Evolutionary conservation across 2,888 invertebrate species (phyloP), one percentile per base, ranked within the genome.

Genomic region (Andrena flavipes): DNA sequence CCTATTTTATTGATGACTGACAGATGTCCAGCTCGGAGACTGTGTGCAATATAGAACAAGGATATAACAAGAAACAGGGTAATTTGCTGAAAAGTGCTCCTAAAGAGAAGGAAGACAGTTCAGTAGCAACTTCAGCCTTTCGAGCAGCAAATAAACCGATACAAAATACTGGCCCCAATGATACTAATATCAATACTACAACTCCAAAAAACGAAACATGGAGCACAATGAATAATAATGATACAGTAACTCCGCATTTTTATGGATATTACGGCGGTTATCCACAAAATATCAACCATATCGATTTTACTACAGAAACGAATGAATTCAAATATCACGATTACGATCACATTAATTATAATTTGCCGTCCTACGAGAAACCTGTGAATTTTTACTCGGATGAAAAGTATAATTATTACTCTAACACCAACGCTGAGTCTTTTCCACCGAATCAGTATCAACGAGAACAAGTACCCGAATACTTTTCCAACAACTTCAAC

Each of bases 231-330:
- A 56, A 20, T 65, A 68, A 76, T 54, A 85, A 87, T 69, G 49
- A 7, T 23, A 86, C 84, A 1, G 67, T 26, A 1, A 74, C 74
- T 71, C 67, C 86, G 0, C 33, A 75, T 0, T 80, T 84, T 64
- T 35, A 79, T 42, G 92, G 91, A 5, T 93, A 93, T 63, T 93
- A 92, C 54, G 90, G 90, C 4, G 93, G 93, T 33, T 79, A 86
- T 84, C 90, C 92, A 0, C 93, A 93, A 72, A 79, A 90, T 8
- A 69, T 93, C 26, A 82, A 86, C 0, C 78, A 92, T 29, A 10
- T 92, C 0, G 87, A 87, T 2, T 78, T 92, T 2, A 92, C 92
- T 2, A 90, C 91, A 7, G 74, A 77, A 13, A 4, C 71, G 8
- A 72, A 71, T 48, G 35, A 72, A 1, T 63, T 63, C 26, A 63